These are phyloP conservation scores for Muraenolepis orangiensis DNA, from an alignment of 2,797 vertebrate genomes.

Conservation along the genomic window DNA sequence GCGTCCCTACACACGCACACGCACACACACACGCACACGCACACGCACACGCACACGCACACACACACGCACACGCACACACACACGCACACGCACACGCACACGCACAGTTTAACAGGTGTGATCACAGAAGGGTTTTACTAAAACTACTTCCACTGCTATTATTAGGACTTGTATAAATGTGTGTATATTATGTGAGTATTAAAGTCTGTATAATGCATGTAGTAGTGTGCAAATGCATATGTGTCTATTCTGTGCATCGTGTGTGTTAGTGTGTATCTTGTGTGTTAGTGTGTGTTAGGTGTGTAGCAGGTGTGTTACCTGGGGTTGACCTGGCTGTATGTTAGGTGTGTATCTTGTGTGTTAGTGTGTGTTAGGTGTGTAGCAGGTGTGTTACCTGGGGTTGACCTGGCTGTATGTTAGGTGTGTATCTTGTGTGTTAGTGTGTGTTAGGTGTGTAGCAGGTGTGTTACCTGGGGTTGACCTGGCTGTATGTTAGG, in stretches of 20 bases:
- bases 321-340: neutral
- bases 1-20: slow-evolving; percentile 75
- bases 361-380: neutral
- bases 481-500: neutral
- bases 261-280: neutral
- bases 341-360: neutral
- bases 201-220: neutral
- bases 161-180: neutral
- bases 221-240: slow-evolving; percentile 7
- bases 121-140: neutral
- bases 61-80: neutral
- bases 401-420: neutral
- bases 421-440: neutral
- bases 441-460: neutral
- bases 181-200: neutral
- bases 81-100: neutral
- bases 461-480: neutral
- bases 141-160: neutral
- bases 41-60: neutral
- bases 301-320: too few species aligned
- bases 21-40: neutral
- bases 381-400: neutral
- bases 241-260: too few species aligned
- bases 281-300: neutral
- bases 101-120: neutral